These are phyloP conservation scores for Symphodus melops DNA, from an alignment of 2,113 vertebrate species.

Conservation along the genomic window DNA sequence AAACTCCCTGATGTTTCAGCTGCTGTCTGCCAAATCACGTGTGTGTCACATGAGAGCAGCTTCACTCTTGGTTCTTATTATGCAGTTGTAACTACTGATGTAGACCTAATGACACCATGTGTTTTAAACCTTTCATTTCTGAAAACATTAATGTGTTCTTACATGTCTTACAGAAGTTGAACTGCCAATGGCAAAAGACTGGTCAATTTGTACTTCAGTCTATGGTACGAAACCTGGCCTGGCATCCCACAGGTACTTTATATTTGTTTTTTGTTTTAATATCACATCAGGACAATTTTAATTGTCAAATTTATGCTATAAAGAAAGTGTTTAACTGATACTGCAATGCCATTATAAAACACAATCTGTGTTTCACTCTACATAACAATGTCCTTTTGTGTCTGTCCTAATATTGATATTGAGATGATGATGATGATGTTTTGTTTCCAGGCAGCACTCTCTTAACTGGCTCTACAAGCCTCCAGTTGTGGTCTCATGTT, in stretches of 20 bases:
- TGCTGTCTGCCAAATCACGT: constrained; percentile 39
- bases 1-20: not conserved
- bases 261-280: not conserved
- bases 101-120: not conserved
- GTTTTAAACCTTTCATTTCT: not conserved
- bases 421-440: too few relatives aligned
- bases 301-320: not conserved
- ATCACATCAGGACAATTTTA: not conserved
- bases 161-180: constrained; percentile 79
- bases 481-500: constrained; percentile 91
- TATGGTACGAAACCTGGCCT: constrained; percentile 90
- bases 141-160: not conserved
- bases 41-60: constrained; percentile 32
- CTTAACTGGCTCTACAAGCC: constrained; percentile 89
- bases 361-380: not conserved
- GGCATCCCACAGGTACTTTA: constrained; percentile 92
- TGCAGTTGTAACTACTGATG: constrained; percentile 40
- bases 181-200: constrained; percentile 95
- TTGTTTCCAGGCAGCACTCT: constrained; percentile 87
- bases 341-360: not conserved
- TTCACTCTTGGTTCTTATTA: constrained; percentile 23
- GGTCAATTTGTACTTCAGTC: constrained; percentile 92
- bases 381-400: not conserved
- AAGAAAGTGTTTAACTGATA: not conserved
- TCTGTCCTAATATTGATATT: not conserved